A percentile compares a stretch with the other conserved stretches of the same genome.
These are phyloP conservation scores for Andricus grossulariae DNA, from an alignment of 1,140 invertebrate species.

Conservation along the genomic window DNA sequence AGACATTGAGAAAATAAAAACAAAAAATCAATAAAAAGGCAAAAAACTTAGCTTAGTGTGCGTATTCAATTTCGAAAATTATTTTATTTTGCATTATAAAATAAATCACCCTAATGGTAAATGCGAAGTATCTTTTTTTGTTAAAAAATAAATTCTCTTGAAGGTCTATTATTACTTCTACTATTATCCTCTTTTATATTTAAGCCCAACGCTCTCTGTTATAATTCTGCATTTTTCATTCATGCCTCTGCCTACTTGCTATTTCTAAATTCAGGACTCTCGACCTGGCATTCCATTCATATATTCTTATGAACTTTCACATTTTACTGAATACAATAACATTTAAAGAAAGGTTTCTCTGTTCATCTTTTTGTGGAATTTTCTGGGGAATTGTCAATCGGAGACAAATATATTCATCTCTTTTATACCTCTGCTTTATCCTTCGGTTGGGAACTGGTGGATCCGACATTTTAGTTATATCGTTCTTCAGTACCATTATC, in stretches of 20 bases:
- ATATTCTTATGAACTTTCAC: not conserved
- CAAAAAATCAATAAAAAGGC: too few species aligned
- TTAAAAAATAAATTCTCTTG: too few species aligned
- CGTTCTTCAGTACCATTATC: slow-evolving; percentile 62
- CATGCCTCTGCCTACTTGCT: not conserved
- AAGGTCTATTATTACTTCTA: too few species aligned
- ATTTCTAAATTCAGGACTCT: slow-evolving; percentile 8
- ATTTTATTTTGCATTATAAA: too few species aligned
- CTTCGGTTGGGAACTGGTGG: slow-evolving; percentile 1
- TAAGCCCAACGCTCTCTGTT: too few species aligned
- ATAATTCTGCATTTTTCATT: not conserved
- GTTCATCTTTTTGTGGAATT: slow-evolving; percentile 10
- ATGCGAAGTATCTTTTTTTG: too few species aligned
- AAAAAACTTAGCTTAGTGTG: too few species aligned
- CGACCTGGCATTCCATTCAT: slow-evolving; percentile 1
- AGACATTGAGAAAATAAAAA: too few species aligned
- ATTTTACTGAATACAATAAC: slow-evolving; percentile 4
- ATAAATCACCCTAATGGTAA: too few species aligned
- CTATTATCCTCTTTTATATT: too few species aligned
- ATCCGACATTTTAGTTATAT: slow-evolving; percentile 49
- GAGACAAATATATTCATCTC: slow-evolving; percentile 27
- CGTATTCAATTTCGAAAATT: too few species aligned
- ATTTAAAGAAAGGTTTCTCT: not conserved
- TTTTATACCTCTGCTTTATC: slow-evolving; percentile 11
- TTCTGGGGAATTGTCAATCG: slow-evolving; percentile 8